Percentiles rank a stretch among this genome's conserved stretches.
These are phyloP conservation scores for Dasypus novemcinctus DNA, from an alignment of 2,113 vertebrate genomes.

Conservation along the genomic window DNA sequence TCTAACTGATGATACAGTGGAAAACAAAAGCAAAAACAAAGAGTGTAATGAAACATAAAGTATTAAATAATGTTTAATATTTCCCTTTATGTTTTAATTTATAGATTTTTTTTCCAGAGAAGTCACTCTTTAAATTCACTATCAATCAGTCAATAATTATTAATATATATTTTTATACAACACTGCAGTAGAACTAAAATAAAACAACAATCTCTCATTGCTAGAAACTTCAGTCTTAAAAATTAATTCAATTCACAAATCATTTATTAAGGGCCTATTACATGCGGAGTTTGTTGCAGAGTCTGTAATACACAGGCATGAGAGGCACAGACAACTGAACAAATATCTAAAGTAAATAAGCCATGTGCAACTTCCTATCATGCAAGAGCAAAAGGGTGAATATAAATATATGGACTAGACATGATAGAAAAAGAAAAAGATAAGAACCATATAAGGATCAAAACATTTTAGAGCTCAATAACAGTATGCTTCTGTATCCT, in stretches of 20 bases:
- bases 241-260: background rate
- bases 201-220: background rate
- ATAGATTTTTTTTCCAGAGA: background rate
- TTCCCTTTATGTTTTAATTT: background rate
- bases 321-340: conserved; percentile 24
- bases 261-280: conserved; percentile 26
- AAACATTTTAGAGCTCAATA: background rate
- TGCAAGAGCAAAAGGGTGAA: background rate
- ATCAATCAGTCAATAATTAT: background rate
- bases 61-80: background rate
- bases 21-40: background rate
- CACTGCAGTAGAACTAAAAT: background rate
- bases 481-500: background rate
- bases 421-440: background rate
- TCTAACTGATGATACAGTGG: background rate
- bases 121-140: background rate
- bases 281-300: background rate
- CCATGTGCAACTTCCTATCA: background rate
- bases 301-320: background rate
- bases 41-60: background rate
- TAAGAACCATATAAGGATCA: background rate
- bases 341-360: conserved; percentile 16
- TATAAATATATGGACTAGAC: background rate
- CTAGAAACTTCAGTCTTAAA: background rate
- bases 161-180: background rate